Base-by-base conservation (phyloP, 2,113 vertebrate species). In the Syngnathus scovelli region DNA sequence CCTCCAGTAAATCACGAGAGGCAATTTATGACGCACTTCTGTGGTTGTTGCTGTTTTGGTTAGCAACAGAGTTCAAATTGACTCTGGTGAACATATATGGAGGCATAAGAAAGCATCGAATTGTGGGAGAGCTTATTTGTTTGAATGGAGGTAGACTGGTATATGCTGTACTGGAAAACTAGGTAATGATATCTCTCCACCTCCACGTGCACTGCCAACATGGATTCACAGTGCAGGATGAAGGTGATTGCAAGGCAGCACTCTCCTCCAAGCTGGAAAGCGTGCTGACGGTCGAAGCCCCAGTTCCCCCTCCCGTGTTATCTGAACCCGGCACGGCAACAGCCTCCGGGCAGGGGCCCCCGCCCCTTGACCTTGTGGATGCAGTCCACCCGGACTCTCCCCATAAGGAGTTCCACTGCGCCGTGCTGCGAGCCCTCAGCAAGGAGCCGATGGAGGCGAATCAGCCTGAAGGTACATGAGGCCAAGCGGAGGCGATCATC, bases 351-450 rank as follows among this genome's bases (percentile, higher is more conserved):
- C 65, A 27, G 38, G 44, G 12, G 43, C 54, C 69, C 6, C 64
- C 71, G 0, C 52, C 66, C 1, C 41, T 27, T 6, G 21, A n/a
- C 21, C 21, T 27, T 23, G 27, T 61, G 1, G 81, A 80, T 0
- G 81, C 83, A 15, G 37, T 58, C 79, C 55, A 67, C 67, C 75
- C 67, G 21, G 87, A 80, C 51, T 92, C 90, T 36, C 87, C 88
- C 7, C 90, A 93, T 15, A 88, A 87, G 88, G 92, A 95, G 80
- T 93, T 93, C 87, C 90, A 91, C 76, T 85, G 81, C 1, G 91
- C 91, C 3, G 90, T 94, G 81, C 83, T 92, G 82, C 88, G 84
- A 78, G 92, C 93, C 27, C 75, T 93, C 68, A 88, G 86, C 88
- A 90, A 87, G 64, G 88, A 92, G 74, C 76, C 90, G 5, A 49